phyloP scores from a whole-genome alignment of 2,797 vertebrate species.

The Varecia variegata region DNA sequence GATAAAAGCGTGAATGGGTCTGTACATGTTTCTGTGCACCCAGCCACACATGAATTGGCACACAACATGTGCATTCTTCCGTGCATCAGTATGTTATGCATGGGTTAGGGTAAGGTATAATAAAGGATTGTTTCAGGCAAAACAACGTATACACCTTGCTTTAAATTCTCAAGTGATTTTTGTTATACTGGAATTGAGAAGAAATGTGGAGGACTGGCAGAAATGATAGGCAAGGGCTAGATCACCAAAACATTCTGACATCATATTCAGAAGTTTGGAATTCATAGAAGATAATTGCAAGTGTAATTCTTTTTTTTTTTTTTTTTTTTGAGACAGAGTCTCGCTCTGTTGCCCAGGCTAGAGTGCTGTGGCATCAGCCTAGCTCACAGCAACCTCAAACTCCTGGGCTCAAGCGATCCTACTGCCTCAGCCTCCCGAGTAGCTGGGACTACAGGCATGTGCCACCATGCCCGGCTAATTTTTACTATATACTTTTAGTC shows the following conservation, averaged over 20 bases:
- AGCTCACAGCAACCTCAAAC: too few species aligned
- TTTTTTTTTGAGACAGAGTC: too few species aligned
- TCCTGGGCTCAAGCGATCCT: too few species aligned
- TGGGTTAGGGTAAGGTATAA: rapidly evolving
- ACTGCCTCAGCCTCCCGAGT: too few species aligned
- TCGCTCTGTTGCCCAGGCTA: too few species aligned
- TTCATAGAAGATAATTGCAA: background rate
- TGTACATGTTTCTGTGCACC: background rate
- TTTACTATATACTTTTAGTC: too few species aligned
- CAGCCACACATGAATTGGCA: rapidly evolving
- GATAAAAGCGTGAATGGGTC: background rate
- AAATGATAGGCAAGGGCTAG: background rate
- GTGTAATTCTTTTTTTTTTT: background rate
- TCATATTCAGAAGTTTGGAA: background rate
- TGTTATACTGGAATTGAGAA: background rate
- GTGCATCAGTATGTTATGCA: rapidly evolving
- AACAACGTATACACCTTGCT: rapidly evolving
- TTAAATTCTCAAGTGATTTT: background rate
- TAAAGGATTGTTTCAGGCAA: background rate
- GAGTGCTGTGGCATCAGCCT: too few species aligned
- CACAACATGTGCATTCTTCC: rapidly evolving
- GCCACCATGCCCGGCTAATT: too few species aligned
- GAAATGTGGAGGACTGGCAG: background rate
- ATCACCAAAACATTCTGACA: background rate
- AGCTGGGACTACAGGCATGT: too few species aligned